These are phyloP conservation scores for Heliangelus exortis DNA, from an alignment of 2,797 vertebrate genomes.

Conservation along the genomic window DNA sequence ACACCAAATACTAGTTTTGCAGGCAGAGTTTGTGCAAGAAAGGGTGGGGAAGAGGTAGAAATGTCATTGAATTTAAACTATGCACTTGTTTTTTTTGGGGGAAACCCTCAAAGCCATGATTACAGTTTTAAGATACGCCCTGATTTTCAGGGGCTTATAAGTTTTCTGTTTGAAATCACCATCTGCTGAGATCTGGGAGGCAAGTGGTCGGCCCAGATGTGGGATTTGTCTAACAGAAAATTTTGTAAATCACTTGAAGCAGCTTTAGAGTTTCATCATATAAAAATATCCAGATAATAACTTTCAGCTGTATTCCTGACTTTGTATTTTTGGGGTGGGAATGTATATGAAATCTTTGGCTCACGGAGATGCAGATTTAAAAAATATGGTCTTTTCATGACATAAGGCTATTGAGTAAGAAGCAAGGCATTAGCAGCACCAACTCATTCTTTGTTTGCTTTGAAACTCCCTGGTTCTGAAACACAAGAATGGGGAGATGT, in stretches of 20 bases:
- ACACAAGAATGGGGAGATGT: conserved; percentile 14
- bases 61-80: background rate
- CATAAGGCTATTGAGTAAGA: conserved; percentile 54
- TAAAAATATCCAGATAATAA: conserved; percentile 55
- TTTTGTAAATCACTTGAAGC: conserved; percentile 61
- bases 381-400: conserved; percentile 64
- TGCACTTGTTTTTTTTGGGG: rapidly evolving
- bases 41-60: background rate
- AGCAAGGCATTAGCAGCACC: conserved; percentile 42
- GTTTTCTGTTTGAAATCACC: background rate
- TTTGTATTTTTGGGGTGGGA: conserved; percentile 56
- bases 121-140: background rate
- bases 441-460: conserved; percentile 52
- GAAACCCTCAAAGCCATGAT: background rate
- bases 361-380: background rate
- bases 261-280: conserved; percentile 60
- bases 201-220: conserved; percentile 62
- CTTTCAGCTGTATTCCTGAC: conserved; percentile 60
- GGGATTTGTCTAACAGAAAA: conserved; percentile 56
- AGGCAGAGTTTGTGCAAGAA: background rate
- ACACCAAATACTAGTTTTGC: background rate
- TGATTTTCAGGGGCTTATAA: background rate
- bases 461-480: conserved; percentile 47
- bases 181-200: conserved; percentile 63
- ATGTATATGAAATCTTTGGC: conserved; percentile 52